Base-by-base conservation (phyloP, 2,888 invertebrate genomes). In the Nineta flava region DNA sequence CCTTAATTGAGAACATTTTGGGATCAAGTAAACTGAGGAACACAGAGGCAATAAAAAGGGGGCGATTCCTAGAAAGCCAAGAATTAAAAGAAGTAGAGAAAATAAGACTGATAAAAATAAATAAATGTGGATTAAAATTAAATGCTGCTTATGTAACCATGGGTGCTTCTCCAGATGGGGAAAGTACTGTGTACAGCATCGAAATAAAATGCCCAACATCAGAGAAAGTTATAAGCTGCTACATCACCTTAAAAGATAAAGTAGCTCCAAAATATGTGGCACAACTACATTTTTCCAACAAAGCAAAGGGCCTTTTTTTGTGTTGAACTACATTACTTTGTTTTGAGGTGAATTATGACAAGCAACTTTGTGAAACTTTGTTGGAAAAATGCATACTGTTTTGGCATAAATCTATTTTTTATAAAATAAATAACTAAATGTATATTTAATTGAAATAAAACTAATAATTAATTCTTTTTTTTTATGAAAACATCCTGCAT, bases 341-440 rank as follows among this genome's bases (percentile, higher is more conserved):
- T 9, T n/a, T 41, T 9, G 41, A 41, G 41, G 41, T 41, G 41
- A n/a, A 41, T 41, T 41, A 41, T 41, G 10, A 10, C 7, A 32
- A 32, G 10, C 32, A 32, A 32, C 32, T 32, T 9, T 32, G 32
- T 32, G 32, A 32, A 32, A 32, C 32, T 9, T 9, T 32, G 7
- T 9, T 55, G 54, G 50, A 52, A 49, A 54, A 52, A 49, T 52
- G 53, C 9, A 46, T 42, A 40, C 49, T 54, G 9, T 50, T n/a
- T n/a, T n/a, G n/a, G n/a, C n/a, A n/a, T n/a, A n/a, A n/a, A n/a
- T n/a, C n/a, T n/a, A n/a, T n/a, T n/a, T n/a, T n/a, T n/a, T n/a
- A n/a, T n/a, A n/a, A n/a, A n/a, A n/a, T n/a, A n/a, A n/a, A n/a
- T n/a, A n/a, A n/a, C n/a, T n/a, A n/a, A n/a, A n/a, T n/a, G n/a